A percentile compares a stretch with the other conserved stretches of the same genome.
phyloP scores from a whole-genome alignment of 1,140 invertebrate species.

The Ceratina australensis region DNA sequence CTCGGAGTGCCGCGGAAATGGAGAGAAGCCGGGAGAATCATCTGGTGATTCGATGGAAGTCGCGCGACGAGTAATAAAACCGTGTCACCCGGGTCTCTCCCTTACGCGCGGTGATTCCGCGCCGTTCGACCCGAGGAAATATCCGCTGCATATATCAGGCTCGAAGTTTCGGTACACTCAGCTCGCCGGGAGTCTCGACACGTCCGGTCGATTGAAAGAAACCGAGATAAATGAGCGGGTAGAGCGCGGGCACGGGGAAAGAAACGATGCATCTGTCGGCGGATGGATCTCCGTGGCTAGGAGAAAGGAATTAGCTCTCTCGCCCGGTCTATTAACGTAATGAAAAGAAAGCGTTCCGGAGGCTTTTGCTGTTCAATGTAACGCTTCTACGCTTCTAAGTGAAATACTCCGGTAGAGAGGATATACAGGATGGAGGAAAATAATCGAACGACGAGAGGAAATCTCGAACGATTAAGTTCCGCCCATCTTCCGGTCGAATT shows the following conservation, averaged over 20 bases:
- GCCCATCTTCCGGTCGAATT: slow-evolving; percentile 24
- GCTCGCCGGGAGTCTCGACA: neutral
- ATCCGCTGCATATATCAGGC: neutral
- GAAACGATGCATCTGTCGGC: neutral
- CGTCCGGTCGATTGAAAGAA: neutral
- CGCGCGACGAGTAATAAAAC: slow-evolving; percentile 12
- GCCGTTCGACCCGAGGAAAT: neutral
- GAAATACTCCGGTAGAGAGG: neutral
- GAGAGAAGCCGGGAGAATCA: neutral
- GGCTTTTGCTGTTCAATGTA: neutral
- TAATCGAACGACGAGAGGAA: neutral
- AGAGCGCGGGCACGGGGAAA: too few species aligned
- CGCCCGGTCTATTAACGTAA: slow-evolving; percentile 26
- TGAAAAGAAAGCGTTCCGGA: slow-evolving; percentile 5
- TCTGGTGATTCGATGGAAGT: slow-evolving; percentile 15
- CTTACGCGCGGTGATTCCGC: neutral
- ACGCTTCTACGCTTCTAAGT: neutral
- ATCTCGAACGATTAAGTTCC: slow-evolving; percentile 1
- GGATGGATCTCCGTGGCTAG: neutral
- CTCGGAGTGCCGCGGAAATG: neutral
- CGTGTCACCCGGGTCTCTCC: neutral
- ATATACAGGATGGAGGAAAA: neutral
- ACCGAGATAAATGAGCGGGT: slow-evolving; percentile 20
- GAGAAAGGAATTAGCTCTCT: slow-evolving; percentile 8
- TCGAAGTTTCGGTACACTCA: neutral